Base-by-base conservation (phyloP, 2,888 invertebrate genomes). In the Apotomis turbidana region DNA sequence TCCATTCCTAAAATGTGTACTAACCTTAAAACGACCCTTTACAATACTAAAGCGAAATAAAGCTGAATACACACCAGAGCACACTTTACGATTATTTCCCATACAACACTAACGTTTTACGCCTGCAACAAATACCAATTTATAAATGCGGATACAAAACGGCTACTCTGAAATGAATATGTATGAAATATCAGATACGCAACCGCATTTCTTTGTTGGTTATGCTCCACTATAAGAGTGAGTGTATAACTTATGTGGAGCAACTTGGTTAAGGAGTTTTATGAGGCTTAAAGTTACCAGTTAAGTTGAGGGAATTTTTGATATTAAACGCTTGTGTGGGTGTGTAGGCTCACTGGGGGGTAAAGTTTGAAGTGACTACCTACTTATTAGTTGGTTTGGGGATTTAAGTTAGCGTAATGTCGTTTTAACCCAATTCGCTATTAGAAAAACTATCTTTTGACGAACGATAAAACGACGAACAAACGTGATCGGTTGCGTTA, bases 171-270 rank as follows among this genome's bases (percentile, higher is more conserved):
- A 41, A 57, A 54, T 5, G 0, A 1, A 58, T 76, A 74, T 69
- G 71, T 27, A 15, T 62, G 49, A 41, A 75, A 44, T 46, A 12
- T 55, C 46, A 13, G 15, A 36, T 9, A n/a, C 44, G 36, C n/a
- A 10, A 13, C 52, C 67, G 76, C 68, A 78, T 76, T 68, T 36
- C 51, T 71, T 76, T 54, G 51, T 77, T 81, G 68, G 79, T 64
- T 58, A 78, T 80, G 81, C 82, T 82, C 81, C 85, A 85, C 85
- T 87, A 89, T 88, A 87, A 87, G 76, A 83, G 80, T 64, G 81
- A 87, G 87, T 87, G 87, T 87, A 82, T 87, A 90, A 91, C 88
- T 93, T 92, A 90, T 90, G 90, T 91, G 89, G 86, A 90, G 90
- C 87, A 89, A 63, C 68, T 61, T 84, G 88, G 88, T 91, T 85